A percentile compares a stretch with the other conserved stretches of the same genome.
Evolutionary conservation across 2,113 vertebrate species (phyloP).

Genomic region (Arvicanthis niloticus): DNA sequence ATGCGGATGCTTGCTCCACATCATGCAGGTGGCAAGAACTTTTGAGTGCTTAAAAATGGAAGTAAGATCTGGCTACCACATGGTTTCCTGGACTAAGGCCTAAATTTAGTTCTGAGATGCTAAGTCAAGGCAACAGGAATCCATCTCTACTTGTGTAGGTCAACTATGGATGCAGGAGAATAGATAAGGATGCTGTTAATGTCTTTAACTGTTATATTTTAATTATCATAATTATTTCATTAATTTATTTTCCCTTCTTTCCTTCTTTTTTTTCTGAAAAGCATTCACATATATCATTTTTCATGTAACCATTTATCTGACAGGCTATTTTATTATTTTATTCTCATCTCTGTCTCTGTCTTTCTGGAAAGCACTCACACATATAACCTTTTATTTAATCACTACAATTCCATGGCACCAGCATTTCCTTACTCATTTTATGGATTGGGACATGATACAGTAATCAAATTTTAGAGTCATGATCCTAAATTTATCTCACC

Average conservation of each 20-base stretch:
- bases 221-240: conserved; percentile 8
- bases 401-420: neutral
- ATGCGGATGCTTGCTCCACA: neutral
- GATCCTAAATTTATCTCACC: conserved; percentile 48
- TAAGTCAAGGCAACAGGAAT: neutral
- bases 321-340: neutral
- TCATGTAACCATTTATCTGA: neutral
- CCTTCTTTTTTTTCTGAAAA: conserved; percentile 62
- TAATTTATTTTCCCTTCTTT: neutral
- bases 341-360: neutral
- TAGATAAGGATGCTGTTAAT: conserved; percentile 26
- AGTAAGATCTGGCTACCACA: neutral
- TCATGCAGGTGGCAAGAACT: neutral
- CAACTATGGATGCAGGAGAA: neutral
- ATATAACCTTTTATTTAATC: conserved; percentile 23
- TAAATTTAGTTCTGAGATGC: conserved; percentile 52
- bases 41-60: neutral
- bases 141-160: neutral
- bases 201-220: conserved; percentile 25
- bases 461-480: conserved; percentile 47
- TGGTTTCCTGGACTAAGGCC: neutral
- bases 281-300: conserved; percentile 24
- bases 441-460: neutral
- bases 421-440: conserved; percentile 54
- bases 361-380: conserved; percentile 61